Percentiles rank a stretch among this genome's conserved stretches.
Conservation (phyloP, 2,888 invertebrate species). For the Pterostichus madidus region DNA sequence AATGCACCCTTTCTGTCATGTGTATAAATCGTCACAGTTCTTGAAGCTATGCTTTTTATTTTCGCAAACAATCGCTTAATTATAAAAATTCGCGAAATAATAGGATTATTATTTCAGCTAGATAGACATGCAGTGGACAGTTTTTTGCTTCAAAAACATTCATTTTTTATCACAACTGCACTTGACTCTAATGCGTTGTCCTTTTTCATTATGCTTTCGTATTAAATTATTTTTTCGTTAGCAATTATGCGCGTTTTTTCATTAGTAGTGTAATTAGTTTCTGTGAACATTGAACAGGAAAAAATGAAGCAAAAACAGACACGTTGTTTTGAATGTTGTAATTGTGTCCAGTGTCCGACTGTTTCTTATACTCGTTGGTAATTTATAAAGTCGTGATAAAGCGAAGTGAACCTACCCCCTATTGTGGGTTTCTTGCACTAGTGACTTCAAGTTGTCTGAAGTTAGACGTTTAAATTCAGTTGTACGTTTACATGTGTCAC, state of each 20-base stretch:
- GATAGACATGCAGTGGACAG: slow-evolving; percentile 33
- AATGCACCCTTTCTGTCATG: neutral
- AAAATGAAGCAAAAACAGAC: slow-evolving; percentile 20
- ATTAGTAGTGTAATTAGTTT: slow-evolving; percentile 3
- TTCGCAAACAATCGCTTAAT: slow-evolving; percentile 41
- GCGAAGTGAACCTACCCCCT: slow-evolving; percentile 2
- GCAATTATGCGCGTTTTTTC: slow-evolving; percentile 7
- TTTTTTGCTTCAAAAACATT: slow-evolving; percentile 9
- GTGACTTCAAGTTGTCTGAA: neutral
- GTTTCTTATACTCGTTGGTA: slow-evolving; percentile 29
- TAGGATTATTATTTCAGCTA: slow-evolving; percentile 43
- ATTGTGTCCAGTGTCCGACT: slow-evolving; percentile 41
- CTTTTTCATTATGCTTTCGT: neutral
- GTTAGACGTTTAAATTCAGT: neutral
- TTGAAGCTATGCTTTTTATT: slow-evolving; percentile 8
- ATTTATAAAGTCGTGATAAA: slow-evolving; percentile 44
- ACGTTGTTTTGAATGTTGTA: slow-evolving; percentile 23
- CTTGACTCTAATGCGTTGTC: neutral
- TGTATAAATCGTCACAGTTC: slow-evolving; percentile 16
- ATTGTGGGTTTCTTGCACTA: slow-evolving; percentile 17
- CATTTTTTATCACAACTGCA: slow-evolving; percentile 14
- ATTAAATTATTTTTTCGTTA: slow-evolving; percentile 39
- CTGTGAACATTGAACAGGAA: neutral
- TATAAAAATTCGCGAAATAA: slow-evolving; percentile 49
- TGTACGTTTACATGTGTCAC: neutral